Conservation (phyloP, 1,140 invertebrate species). For the Belonocnema kinseyi region DNA sequence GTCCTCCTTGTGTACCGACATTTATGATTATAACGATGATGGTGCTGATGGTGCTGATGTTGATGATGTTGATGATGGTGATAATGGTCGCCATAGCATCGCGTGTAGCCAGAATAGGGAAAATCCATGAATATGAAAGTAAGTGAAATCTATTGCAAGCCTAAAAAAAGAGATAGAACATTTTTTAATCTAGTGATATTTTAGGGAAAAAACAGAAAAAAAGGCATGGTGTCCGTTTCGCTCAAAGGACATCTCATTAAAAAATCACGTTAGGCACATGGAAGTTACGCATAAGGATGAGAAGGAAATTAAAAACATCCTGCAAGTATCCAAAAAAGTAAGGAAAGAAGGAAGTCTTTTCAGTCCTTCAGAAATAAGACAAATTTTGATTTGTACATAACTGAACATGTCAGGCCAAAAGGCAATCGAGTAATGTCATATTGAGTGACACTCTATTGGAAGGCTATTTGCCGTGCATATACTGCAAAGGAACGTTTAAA, state of each 20-base stretch:
- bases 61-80: background rate
- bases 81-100: background rate
- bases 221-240: background rate
- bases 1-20: background rate
- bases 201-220: background rate
- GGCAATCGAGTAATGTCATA: background rate
- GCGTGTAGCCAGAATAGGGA: background rate
- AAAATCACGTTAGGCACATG: background rate
- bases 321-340: background rate
- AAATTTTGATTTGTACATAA: slow-evolving; percentile 2
- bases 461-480: too few species aligned
- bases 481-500: background rate
- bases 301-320: background rate
- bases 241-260: background rate
- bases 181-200: background rate
- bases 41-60: too few species aligned
- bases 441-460: background rate
- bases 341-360: background rate
- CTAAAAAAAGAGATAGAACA: background rate
- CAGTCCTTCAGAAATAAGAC: background rate
- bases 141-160: background rate
- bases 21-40: too few species aligned
- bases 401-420: background rate
- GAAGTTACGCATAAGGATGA: background rate
- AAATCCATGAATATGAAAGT: background rate